phyloP scores from a whole-genome alignment of 2,113 vertebrate genomes.

The Edolisoma coerulescens region DNA sequence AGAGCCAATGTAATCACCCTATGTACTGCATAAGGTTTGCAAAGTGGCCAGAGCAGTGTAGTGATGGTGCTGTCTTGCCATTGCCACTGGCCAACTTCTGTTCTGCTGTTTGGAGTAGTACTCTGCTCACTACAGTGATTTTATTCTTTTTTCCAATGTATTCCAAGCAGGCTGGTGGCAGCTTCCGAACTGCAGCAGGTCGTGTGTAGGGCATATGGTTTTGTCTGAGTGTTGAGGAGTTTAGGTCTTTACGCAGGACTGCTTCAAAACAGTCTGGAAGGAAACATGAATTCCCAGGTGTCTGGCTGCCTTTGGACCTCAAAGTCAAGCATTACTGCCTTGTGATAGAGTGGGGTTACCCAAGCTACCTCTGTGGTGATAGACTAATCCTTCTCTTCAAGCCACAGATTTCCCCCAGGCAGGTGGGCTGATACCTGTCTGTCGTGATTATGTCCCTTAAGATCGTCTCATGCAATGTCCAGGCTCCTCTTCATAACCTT shows the following conservation, averaged over 20 bases:
- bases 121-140: not conserved
- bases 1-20: not conserved
- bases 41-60: rapidly evolving
- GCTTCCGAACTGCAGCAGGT: not conserved
- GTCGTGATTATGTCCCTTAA: not conserved
- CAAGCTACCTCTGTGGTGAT: not conserved
- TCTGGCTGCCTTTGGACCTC: not conserved
- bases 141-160: not conserved
- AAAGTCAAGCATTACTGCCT: not conserved
- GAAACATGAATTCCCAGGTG: not conserved
- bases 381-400: not conserved
- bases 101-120: not conserved
- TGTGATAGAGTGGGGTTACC: not conserved
- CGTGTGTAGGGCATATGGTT: not conserved
- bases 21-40: not conserved
- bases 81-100: not conserved
- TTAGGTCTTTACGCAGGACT: not conserved
- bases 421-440: not conserved
- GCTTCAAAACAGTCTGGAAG: not conserved
- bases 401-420: not conserved
- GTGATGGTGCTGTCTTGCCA: not conserved
- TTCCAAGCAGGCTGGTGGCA: not conserved
- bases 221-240: not conserved
- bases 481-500: not conserved
- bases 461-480: not conserved